These are phyloP conservation scores for Drosophila buzzatii DNA, from an alignment of 2,888 invertebrate genomes.

Conservation along the genomic window DNA sequence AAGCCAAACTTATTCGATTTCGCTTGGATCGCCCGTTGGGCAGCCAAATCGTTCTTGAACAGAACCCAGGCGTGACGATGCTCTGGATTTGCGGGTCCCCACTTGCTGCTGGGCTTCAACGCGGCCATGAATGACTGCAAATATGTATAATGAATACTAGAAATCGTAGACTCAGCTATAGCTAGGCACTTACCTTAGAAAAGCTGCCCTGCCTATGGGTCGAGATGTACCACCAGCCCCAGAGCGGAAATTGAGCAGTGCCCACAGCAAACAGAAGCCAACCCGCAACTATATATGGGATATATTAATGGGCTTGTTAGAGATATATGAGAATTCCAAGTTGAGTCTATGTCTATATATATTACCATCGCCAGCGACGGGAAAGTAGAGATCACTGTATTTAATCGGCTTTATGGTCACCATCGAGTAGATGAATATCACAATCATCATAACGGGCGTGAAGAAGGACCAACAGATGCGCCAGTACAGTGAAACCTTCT, in stretches of 20 bases:
- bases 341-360: background rate
- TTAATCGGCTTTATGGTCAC: constrained; percentile 87
- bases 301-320: background rate
- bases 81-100: constrained; percentile 88
- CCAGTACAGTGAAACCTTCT: constrained; percentile 90
- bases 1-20: constrained; percentile 69
- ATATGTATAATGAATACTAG: background rate
- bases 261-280: constrained; percentile 86
- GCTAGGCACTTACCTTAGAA: constrained; percentile 48
- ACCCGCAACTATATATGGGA: constrained; percentile 85
- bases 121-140: constrained; percentile 85
- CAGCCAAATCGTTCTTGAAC: constrained; percentile 86
- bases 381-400: constrained; percentile 87
- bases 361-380: constrained; percentile 87
- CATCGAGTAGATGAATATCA: constrained; percentile 90
- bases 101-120: constrained; percentile 83
- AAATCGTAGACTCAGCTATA: rapidly evolving
- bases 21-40: constrained; percentile 77
- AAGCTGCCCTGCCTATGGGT: constrained; percentile 56
- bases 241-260: constrained; percentile 86
- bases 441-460: constrained; percentile 89
- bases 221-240: constrained; percentile 83
- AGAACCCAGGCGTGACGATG: constrained; percentile 87
- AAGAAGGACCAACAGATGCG: constrained; percentile 91
- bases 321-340: background rate